Evolutionary conservation across 2,797 vertebrate genomes (phyloP).

Genomic region (Dallia pectoralis): DNA sequence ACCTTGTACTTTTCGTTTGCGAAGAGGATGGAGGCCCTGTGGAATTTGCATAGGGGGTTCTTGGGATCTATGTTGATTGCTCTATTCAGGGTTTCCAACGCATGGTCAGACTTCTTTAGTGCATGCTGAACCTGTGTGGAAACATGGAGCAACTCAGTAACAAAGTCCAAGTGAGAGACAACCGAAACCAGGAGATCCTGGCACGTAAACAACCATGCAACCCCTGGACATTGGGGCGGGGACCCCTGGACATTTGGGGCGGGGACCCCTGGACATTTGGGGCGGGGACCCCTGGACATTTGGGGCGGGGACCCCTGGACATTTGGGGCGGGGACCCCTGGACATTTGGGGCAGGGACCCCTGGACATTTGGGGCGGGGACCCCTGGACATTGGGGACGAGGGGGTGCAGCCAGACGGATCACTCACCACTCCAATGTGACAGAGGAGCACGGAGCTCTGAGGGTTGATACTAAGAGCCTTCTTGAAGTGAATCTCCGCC

Average conservation of each 20-base stretch:
- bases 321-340: too few species aligned
- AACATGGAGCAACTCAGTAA: not conserved
- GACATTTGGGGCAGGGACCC: too few species aligned
- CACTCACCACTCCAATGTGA: slow-evolving; percentile 95
- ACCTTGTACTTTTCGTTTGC: slow-evolving; percentile 99
- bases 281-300: too few species aligned
- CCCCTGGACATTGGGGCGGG: too few species aligned
- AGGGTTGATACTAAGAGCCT: slow-evolving; percentile 96
- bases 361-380: too few species aligned
- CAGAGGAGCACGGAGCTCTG: slow-evolving; percentile 97
- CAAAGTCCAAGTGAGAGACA: not conserved
- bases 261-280: too few species aligned
- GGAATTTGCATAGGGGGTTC: slow-evolving; percentile 99
- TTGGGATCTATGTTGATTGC: slow-evolving; percentile 96
- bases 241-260: too few species aligned
- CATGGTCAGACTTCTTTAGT: slow-evolving; percentile 94
- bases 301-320: too few species aligned
- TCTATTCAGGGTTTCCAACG: slow-evolving; percentile 95
- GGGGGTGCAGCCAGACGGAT: not conserved
- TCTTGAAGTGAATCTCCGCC: slow-evolving; percentile 98
- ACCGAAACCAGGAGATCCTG: too few species aligned
- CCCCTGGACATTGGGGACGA: too few species aligned
- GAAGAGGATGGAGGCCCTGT: slow-evolving; percentile 95
- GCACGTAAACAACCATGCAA: too few species aligned
- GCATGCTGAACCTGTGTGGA: slow-evolving; percentile 89